Evolutionary conservation across 2,888 invertebrate species (phyloP).

Genomic region (Drosophila affinis): DNA sequence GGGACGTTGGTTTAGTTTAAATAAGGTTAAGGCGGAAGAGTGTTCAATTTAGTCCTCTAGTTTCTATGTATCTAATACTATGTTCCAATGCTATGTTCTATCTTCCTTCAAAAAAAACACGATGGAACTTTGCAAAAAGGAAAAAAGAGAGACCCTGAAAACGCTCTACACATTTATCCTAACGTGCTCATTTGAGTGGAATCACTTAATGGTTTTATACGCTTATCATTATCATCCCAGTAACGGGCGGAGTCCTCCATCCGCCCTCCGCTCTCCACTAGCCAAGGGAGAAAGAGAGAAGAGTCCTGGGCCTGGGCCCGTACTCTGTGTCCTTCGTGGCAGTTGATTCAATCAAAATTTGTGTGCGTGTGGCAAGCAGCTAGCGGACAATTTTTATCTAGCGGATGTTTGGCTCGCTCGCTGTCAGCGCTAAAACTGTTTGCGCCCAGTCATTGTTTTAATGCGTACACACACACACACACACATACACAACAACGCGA

Average conservation of each 20-base stretch:
- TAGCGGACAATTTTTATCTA: conserved; percentile 66
- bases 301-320: not conserved
- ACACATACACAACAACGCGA: conserved; percentile 35
- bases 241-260: conserved; percentile 19
- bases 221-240: conserved; percentile 77
- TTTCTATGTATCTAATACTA: not conserved
- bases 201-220: conserved; percentile 82
- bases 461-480: conserved; percentile 53
- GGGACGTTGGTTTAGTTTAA: not conserved
- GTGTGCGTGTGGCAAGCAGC: conserved; percentile 35
- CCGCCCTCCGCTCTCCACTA: conserved; percentile 6
- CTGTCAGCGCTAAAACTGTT: conserved; percentile 72
- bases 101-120: not conserved
- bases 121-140: conserved; percentile 1
- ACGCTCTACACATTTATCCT: conserved; percentile 51
- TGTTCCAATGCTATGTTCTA: not conserved
- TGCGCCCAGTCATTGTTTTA: conserved; percentile 75
- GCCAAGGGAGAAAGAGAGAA: conserved; percentile 6
- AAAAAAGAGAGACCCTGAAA: conserved; percentile 2
- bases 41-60: not conserved
- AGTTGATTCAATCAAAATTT: conserved; percentile 70
- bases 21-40: too few relatives aligned
- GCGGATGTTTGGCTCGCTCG: conserved; percentile 78
- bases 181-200: conserved; percentile 81
- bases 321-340: conserved; percentile 5